phyloP scores from a whole-genome alignment of 2,797 vertebrate species.

The Stomatorhinus walkeri region DNA sequence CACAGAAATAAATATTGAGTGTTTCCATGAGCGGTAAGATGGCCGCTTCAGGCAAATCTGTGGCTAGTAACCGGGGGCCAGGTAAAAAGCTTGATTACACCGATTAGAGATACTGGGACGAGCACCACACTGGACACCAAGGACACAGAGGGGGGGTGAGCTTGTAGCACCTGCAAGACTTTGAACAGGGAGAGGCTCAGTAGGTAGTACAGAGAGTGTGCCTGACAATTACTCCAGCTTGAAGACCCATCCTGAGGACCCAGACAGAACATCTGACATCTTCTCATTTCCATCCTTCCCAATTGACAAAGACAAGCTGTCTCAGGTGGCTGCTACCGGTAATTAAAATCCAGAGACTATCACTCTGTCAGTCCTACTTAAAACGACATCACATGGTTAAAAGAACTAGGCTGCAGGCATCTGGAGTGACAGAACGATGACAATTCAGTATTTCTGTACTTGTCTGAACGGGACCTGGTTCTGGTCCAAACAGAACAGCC shows the following conservation, averaged over 20 bases:
- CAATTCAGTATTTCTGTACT: neutral
- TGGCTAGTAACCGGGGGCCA: neutral
- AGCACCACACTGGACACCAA: neutral
- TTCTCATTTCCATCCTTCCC: neutral
- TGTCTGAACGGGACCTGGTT: neutral
- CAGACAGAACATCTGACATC: neutral
- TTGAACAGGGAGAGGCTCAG: neutral
- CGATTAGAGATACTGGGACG: neutral
- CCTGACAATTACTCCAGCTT: neutral
- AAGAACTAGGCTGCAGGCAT: neutral
- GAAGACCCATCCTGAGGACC: neutral
- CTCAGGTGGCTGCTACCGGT: neutral
- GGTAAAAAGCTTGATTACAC: neutral
- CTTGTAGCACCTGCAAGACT: neutral
- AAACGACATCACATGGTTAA: neutral
- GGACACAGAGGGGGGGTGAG: neutral
- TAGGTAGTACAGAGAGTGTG: neutral
- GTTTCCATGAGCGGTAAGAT: neutral
- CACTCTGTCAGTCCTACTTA: neutral
- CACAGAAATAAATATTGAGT: neutral
- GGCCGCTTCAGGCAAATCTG: neutral
- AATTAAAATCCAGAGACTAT: neutral
- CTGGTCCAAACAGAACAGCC: neutral
- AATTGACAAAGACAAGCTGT: neutral
- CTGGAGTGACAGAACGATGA: neutral